phyloP scores from a whole-genome alignment of 2,797 vertebrate genomes.

The Balearica regulorum region DNA sequence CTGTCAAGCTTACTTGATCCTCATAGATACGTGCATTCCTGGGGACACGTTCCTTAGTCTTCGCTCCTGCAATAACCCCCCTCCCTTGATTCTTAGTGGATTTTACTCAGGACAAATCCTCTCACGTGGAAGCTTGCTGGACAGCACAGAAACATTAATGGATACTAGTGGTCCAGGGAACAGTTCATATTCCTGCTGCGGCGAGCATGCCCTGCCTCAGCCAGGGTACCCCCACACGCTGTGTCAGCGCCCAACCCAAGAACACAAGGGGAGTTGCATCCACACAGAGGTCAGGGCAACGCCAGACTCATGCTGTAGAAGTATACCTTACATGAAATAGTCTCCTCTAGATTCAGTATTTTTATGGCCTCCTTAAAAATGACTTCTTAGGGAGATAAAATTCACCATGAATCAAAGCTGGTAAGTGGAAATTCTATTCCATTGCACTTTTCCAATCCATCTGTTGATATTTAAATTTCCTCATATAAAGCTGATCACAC shows the following conservation, averaged over 20 bases:
- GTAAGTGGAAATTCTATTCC: background rate
- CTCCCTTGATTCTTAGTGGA: background rate
- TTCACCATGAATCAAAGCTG: background rate
- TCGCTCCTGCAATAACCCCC: background rate
- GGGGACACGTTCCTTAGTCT: background rate
- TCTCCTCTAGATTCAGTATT: background rate
- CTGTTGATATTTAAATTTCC: background rate
- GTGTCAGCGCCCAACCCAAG: background rate
- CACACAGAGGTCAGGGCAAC: background rate
- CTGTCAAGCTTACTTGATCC: background rate
- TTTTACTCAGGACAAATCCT: background rate
- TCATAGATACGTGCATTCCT: background rate
- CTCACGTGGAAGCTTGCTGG: background rate
- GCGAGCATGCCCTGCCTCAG: background rate
- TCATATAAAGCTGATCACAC: background rate
- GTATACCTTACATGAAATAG: background rate
- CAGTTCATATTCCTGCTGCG: background rate
- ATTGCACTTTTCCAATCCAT: background rate
- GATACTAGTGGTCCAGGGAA: no score
- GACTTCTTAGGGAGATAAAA: background rate
- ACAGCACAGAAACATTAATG: background rate
- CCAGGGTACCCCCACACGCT: accelerated
- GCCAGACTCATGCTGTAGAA: background rate
- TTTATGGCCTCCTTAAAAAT: background rate
- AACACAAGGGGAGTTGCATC: background rate